phyloP scores from a whole-genome alignment of 2,888 invertebrate genomes.

The Neuroscelio doddi region DNA sequence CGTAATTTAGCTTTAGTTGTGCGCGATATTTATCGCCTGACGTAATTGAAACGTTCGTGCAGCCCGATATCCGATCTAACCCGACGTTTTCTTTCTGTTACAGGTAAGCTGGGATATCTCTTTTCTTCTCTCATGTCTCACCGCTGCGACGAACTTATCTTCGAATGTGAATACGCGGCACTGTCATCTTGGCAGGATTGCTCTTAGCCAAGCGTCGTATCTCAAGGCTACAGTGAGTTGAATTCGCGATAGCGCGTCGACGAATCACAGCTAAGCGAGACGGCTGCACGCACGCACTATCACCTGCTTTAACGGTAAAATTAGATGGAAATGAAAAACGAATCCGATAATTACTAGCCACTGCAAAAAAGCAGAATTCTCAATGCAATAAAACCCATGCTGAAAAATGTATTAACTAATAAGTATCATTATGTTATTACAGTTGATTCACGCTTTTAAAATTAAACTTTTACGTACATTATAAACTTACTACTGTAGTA shows the following conservation, averaged over 20 bases:
- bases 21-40: slow-evolving; percentile 55
- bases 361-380: no score
- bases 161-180: slow-evolving; percentile 43
- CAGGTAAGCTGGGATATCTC: slow-evolving; percentile 57
- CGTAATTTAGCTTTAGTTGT: slow-evolving; percentile 43
- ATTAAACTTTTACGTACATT: no score
- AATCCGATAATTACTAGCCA: no score
- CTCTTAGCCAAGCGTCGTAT: slow-evolving; percentile 30
- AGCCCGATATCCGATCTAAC: slow-evolving; percentile 56
- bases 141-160: slow-evolving; percentile 47
- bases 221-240: slow-evolving; percentile 8
- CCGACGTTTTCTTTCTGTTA: slow-evolving; percentile 57
- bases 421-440: no score
- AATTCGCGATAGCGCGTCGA: slow-evolving; percentile 20
- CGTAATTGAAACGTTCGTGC: slow-evolving; percentile 62
- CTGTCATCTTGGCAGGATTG: slow-evolving; percentile 46
- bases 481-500: no score
- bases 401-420: no score
- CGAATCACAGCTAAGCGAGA: background rate
- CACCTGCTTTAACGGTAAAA: slow-evolving; percentile 2
- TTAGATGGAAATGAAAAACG: slow-evolving; percentile 14
- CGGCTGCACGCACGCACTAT: slow-evolving; percentile 10
- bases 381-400: no score
- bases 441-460: no score
- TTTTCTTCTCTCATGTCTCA: slow-evolving; percentile 44